These are phyloP conservation scores for Columbina picui DNA, from an alignment of 2,113 vertebrate species.

Conservation along the genomic window DNA sequence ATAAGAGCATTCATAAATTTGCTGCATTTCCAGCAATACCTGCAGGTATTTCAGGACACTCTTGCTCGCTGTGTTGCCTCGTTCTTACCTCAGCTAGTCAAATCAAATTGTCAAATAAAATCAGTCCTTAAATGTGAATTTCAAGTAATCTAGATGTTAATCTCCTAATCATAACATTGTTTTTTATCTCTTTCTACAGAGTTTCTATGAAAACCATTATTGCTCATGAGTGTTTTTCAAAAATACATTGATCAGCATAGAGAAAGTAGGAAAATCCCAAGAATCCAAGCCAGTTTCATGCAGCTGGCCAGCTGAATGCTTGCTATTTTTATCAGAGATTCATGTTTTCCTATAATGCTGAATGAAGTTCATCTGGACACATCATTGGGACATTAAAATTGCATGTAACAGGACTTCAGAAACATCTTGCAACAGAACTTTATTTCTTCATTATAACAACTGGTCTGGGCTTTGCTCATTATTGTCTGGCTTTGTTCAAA, in stretches of 20 bases:
- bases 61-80: background rate
- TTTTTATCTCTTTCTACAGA: background rate
- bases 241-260: background rate
- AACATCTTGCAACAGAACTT: background rate
- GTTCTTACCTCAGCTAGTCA: background rate
- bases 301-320: background rate
- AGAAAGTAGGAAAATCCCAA: background rate
- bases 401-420: background rate
- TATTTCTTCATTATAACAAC: background rate
- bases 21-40: background rate
- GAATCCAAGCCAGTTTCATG: background rate
- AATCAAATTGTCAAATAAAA: background rate
- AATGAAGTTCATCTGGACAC: background rate
- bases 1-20: slow-evolving; percentile 8
- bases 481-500: background rate
- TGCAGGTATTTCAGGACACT: background rate
- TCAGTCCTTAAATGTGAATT: background rate
- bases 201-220: background rate
- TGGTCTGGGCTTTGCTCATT: background rate
- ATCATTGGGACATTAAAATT: background rate
- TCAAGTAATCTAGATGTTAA: background rate
- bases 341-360: background rate
- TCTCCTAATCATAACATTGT: background rate
- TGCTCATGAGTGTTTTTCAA: background rate
- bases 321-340: background rate